Conservation (phyloP, 2,113 vertebrate species). For the Lethenteron reissneri region DNA sequence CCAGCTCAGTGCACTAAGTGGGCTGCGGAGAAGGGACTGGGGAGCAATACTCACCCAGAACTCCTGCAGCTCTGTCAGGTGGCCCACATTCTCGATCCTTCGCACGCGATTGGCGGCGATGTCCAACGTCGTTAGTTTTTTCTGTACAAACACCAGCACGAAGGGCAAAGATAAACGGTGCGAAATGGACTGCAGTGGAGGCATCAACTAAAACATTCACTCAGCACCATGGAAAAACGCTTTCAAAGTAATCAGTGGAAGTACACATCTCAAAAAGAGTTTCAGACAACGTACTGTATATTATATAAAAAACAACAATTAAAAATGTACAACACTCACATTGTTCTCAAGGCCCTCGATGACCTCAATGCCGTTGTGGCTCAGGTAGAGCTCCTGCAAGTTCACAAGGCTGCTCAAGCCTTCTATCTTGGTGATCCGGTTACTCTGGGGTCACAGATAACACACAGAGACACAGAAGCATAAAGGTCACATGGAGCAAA, state of each 20-base stretch:
- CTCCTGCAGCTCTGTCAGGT: conserved; percentile 84
- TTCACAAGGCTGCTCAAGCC: conserved; percentile 65
- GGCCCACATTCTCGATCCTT: conserved; percentile 80
- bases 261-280: not conserved
- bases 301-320: too few relatives aligned
- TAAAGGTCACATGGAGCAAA: not conserved
- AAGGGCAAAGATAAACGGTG: too few relatives aligned
- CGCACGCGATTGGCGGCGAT: conserved; percentile 82
- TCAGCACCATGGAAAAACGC: not conserved
- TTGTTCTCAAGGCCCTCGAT: conserved; percentile 94
- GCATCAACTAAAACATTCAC: not conserved
- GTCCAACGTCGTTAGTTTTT: conserved; percentile 88
- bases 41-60: conserved; percentile 46
- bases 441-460: conserved; percentile 38
- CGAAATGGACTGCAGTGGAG: not conserved
- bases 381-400: conserved; percentile 71
- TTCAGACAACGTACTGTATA: not conserved
- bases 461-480: not conserved
- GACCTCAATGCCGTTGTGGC: conserved; percentile 88
- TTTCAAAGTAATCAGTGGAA: not conserved
- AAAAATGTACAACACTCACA: conserved; percentile 19
- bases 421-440: conserved; percentile 88
- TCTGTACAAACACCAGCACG: conserved; percentile 25
- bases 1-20: too few relatives aligned
- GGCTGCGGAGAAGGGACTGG: not conserved